Base-by-base conservation (phyloP, 2,797 vertebrate genomes). In the Capromys pilorides region DNA sequence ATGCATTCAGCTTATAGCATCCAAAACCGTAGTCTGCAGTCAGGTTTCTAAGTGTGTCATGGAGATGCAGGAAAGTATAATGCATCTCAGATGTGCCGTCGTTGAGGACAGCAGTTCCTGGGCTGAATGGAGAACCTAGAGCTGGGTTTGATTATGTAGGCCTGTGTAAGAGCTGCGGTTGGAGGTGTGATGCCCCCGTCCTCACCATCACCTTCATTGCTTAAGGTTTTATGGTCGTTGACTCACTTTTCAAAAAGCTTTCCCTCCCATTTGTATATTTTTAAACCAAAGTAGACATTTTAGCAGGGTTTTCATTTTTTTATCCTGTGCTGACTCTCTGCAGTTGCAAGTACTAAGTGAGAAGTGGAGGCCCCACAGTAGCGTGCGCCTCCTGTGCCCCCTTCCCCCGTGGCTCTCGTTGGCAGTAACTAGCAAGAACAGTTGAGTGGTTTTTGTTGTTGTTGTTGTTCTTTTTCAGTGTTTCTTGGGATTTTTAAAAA, bases 291-390 rank as follows among this genome's bases (percentile, higher is more conserved):
- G 11, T 90, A 45, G 88, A 31, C 88, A 54, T 64, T 57, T 91
- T 93, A 86, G 31, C 71, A 89, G 7, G 10, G 18, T 93, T 94
- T 95, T 26, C 54, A 36, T 88, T 86, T 62, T 87, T 96, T 80
- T 39, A 24, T 89, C 92, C 81, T 95, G 51, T 89, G 71, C 73
- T 87, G 39, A 6, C 84, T 85, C 16, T 92, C 36, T 95, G 39
- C 41, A 16, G 51, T 90, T 75, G 67, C 67, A 87, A 57, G 13
- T 92, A 59, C 66, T 51, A 77, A 51, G 41, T 86, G 61, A 84
- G 81, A 84, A 94, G 61, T 45, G 5, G 79, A 81, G 36, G 69
- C 86, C 61, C 2, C 13, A 54, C 67, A 28, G 41, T 36, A 8
- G 75, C 88, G 51, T 61, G 41, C 24, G 4, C 82, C 51, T 77